These are phyloP conservation scores for Epinephelus moara DNA, from an alignment of 2,113 vertebrate species.

Conservation along the genomic window DNA sequence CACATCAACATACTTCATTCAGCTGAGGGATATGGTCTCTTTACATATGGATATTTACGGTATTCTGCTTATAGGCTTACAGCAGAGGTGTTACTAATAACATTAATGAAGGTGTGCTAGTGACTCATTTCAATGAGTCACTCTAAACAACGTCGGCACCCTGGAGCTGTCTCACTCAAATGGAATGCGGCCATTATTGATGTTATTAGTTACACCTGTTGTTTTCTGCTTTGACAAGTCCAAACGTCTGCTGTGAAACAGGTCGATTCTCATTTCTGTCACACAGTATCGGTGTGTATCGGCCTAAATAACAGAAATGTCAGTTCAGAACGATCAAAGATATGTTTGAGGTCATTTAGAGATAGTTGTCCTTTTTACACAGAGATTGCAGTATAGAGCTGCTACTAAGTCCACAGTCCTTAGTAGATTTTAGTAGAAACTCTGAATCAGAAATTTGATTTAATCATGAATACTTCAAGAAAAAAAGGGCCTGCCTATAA, in stretches of 20 bases:
- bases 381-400: no score
- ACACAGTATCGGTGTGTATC: background rate
- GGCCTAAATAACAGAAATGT: background rate
- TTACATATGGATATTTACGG: background rate
- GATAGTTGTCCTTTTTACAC: no score
- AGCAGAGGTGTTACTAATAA: background rate
- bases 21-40: background rate
- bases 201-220: background rate
- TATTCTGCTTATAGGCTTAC: background rate
- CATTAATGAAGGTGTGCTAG: background rate
- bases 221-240: background rate
- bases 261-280: background rate
- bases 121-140: conserved; percentile 2
- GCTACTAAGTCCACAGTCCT: no score
- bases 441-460: no score
- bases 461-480: no score
- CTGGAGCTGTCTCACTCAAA: background rate
- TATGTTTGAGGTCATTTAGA: no score
- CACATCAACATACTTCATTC: background rate
- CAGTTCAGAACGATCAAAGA: background rate
- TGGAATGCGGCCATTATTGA: background rate
- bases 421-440: no score
- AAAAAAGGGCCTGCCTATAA: no score
- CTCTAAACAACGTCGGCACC: background rate
- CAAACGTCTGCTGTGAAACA: background rate